Conservation (phyloP, 2,113 vertebrate species). For the Cariama cristata region DNA sequence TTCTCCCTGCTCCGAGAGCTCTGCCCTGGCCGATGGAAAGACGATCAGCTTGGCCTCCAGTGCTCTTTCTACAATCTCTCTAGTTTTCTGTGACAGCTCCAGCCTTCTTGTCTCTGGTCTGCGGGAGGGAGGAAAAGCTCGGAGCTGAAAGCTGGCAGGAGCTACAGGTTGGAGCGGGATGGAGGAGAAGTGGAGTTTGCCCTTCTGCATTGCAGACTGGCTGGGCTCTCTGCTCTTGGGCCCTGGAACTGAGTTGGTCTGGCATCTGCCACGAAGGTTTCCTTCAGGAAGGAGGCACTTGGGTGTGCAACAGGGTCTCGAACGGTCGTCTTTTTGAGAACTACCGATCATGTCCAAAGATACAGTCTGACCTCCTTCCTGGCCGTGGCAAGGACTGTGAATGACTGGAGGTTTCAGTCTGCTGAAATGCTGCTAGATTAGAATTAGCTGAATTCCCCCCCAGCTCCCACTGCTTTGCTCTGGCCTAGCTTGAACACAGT, state of each 20-base stretch:
- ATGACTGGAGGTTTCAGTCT: not conserved
- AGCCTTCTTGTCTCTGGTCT: not conserved
- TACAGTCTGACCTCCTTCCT: not conserved
- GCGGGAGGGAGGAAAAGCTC: not conserved
- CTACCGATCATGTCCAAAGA: not conserved
- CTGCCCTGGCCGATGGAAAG: accelerated
- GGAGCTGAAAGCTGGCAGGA: not conserved
- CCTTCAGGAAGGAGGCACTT: not conserved
- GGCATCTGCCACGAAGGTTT: not conserved
- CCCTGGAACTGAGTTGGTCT: not conserved
- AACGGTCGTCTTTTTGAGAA: not conserved
- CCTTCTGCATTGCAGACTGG: not conserved
- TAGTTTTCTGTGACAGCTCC: not conserved
- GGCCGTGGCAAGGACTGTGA: not conserved
- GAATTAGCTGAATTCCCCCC: not conserved
- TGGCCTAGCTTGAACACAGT: not conserved
- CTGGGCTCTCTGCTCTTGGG: not conserved
- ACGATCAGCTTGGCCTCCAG: not conserved
- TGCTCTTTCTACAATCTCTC: not conserved
- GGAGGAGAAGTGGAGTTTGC: not conserved
- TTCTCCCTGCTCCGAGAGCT: not conserved
- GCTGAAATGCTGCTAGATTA: not conserved
- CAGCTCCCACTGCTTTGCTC: not conserved
- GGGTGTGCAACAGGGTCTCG: not conserved
- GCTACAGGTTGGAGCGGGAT: not conserved